A percentile compares a stretch with the other conserved stretches of the same genome.
These are phyloP conservation scores for Trissolcus japonicus DNA, from an alignment of 2,888 invertebrate genomes.

Conservation along the genomic window DNA sequence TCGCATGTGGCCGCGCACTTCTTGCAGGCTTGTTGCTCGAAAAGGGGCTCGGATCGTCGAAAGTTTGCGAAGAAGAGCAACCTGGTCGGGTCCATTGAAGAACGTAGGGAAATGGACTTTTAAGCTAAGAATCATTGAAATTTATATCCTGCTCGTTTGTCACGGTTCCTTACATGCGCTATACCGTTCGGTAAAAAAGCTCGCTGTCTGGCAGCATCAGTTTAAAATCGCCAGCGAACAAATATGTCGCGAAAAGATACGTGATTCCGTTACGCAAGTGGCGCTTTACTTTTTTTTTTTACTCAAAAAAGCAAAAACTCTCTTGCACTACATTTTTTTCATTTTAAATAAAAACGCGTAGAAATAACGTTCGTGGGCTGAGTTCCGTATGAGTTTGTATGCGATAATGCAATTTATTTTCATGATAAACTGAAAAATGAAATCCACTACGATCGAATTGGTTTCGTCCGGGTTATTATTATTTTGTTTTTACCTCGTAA, in stretches of 20 bases:
- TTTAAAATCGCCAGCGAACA: constrained; percentile 49
- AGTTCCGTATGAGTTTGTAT: constrained; percentile 19
- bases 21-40: constrained; percentile 51
- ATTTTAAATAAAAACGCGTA: constrained; percentile 24
- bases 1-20: constrained; percentile 36
- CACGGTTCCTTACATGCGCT: constrained; percentile 58
- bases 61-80: constrained; percentile 50
- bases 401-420: constrained; percentile 33
- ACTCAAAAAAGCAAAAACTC: constrained; percentile 21
- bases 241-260: constrained; percentile 53
- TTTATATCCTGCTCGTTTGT: constrained; percentile 69
- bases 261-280: constrained; percentile 52
- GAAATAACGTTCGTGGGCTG: constrained; percentile 31
- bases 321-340: neutral
- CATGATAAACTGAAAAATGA: constrained; percentile 7
- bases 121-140: constrained; percentile 65
- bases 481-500: neutral
- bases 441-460: constrained; percentile 11
- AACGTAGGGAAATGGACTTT: constrained; percentile 57
- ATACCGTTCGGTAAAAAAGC: constrained; percentile 34
- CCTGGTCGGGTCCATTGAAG: constrained; percentile 39
- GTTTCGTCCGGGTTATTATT: neutral
- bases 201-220: constrained; percentile 47
- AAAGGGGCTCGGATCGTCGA: constrained; percentile 26
- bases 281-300: constrained; percentile 32